Base-by-base conservation (phyloP, 2,113 vertebrate species). In the Anoura caudifer region DNA sequence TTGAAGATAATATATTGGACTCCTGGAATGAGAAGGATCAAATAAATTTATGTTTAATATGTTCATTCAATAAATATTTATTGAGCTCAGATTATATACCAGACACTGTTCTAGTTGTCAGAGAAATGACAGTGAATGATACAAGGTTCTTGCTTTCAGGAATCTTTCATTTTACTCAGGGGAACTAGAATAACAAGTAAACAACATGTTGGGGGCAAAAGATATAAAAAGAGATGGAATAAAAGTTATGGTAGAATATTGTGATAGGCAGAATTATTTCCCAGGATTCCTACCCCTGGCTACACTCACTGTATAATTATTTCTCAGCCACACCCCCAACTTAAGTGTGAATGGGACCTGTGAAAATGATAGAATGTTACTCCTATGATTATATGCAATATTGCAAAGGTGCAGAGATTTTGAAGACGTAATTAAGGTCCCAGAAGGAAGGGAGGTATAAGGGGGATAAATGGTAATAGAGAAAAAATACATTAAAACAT, bases 11-110 rank as follows among this genome's bases (percentile, higher is more conserved):
- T 65, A 70, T 83, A 75, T 31, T 16, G 36, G 52, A 47, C 72
- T 90, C 85, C 43, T 33, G 10, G 65, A 3, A 82, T 61, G 45
- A 54, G 73, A 59, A 85, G 9, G 17, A 24, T 73, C 69, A 83
- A 79, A 92, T 52, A 83, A 63, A 81, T 59, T 91, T 70, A 70
- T 80, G 52, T 50, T 84, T 72, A 80, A 65, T 77, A 76, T 90
- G 79, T 93, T 95, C 52, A 61, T 59, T 67, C 16, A 72, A 75
- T 9, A 81, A 38, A 52, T 92, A 75, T 43, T 87, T 65, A 67
- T 56, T 92, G 67, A 79, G 22, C 4, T 94, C 88, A 36, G 63
- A 63, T 83, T 75, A 87, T 69, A 75, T 69, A 54, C 33, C 9
- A 76, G 36, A 69, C 11, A 38, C 45, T 81, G 7, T 56, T 96